Base-by-base conservation (phyloP, 2,113 vertebrate genomes). In the Embiotoca jacksoni region DNA sequence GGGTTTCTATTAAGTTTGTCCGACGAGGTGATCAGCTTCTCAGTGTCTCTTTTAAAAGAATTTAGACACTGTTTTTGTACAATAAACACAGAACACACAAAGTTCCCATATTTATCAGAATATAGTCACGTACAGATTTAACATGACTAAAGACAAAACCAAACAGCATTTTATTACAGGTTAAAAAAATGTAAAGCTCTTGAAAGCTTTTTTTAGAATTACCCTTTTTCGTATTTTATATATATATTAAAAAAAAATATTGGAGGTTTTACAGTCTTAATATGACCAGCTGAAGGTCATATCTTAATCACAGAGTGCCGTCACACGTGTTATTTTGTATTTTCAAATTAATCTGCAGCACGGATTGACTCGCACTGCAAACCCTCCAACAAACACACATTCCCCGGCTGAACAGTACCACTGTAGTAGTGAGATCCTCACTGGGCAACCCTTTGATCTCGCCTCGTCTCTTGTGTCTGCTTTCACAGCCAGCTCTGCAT, bases 401-500 rank as follows among this genome's bases (percentile, higher is more conserved):
- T 83, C 81, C 83, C 80, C 69, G 72, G 73, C 72, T 75, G 78
- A 79, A 87, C 82, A 76, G 84, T 80, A 75, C 81, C 78, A 78
- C 83, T 83, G 89, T 81, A 88, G 85, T n/a, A 50, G 72, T 55
- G 77, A 86, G 87, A 72, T 82, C 59, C 84, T 89, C 64, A 39
- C 81, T 3, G 85, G 88, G 81, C 83, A 82, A 81, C 72, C 68
- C 84, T 93, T 91, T 93, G 91, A 93, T 92, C 88, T 88, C n/a
- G 6, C 65, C 44, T 65, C 70, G 56, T 77, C 83, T 90, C 87
- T 81, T 84, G 83, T 86, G 83, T 91, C 89, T 78, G 78, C 83
- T 92, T 90, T 93, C 84, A 88, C 88, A 78, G 85, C 87, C 89
- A 88, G 79, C 89, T 68, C 84, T 67, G 85, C 86, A 82, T 77